A percentile compares a stretch with the other conserved stretches of the same genome.
phyloP scores from a whole-genome alignment of 2,113 vertebrate genomes.

The Nestor notabilis region DNA sequence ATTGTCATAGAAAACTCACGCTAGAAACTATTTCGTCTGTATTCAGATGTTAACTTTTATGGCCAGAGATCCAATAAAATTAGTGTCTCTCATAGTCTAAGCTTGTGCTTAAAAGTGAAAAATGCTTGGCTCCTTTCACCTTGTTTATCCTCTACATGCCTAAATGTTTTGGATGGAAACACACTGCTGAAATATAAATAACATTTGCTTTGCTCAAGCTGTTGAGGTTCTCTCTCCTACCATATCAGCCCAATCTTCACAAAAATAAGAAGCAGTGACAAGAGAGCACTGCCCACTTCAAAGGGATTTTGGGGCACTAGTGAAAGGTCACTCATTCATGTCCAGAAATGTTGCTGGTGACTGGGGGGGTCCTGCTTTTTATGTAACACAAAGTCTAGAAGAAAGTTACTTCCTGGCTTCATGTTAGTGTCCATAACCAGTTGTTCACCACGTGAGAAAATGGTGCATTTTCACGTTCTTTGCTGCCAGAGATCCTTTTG shows the following conservation, averaged over 20 bases:
- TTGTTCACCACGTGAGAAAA: not conserved
- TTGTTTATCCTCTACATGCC: slow-evolving; percentile 14
- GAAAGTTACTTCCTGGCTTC: not conserved
- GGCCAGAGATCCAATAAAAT: not conserved
- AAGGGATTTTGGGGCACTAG: not conserved
- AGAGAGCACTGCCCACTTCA: not conserved
- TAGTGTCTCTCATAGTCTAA: not conserved
- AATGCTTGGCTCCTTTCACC: not conserved
- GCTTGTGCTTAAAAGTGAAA: not conserved
- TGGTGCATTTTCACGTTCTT: not conserved
- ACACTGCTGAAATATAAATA: not conserved
- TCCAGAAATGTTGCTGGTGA: not conserved
- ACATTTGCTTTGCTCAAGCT: not conserved
- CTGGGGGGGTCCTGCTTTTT: not conserved
- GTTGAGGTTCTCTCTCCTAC: not conserved
- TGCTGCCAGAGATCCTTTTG: not conserved
- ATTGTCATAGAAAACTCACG: not conserved
- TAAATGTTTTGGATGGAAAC: not conserved
- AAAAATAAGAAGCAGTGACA: not conserved
- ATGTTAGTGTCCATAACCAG: not conserved
- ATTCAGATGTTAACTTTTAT: slow-evolving; percentile 11
- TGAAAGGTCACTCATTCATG: not conserved
- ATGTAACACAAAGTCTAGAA: not conserved
- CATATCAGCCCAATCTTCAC: not conserved
- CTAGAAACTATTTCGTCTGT: not conserved